Conservation (phyloP, 2,888 invertebrate genomes). For the Drosophila cyrtoloma region DNA sequence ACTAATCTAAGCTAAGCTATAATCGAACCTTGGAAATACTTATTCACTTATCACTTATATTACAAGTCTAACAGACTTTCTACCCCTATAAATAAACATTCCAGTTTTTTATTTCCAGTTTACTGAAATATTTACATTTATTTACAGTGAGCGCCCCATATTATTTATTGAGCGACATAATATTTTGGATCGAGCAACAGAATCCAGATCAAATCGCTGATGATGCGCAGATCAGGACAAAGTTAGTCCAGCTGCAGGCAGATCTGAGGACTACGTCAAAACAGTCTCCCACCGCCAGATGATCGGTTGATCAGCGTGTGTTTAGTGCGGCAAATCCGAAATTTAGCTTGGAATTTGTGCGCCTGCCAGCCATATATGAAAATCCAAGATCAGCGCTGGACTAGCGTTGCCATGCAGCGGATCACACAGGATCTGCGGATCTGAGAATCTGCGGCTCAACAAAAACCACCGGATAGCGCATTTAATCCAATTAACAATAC, state of each 20-base stretch:
- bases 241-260: constrained; percentile 63
- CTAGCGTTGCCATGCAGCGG: constrained; percentile 46
- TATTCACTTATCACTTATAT: not conserved
- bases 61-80: not conserved
- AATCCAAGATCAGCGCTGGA: constrained; percentile 71
- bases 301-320: constrained; percentile 63
- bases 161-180: constrained; percentile 52
- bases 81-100: not conserved
- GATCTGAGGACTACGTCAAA: constrained; percentile 25
- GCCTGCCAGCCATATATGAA: constrained; percentile 57
- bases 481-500: constrained; percentile 79
- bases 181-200: constrained; percentile 66
- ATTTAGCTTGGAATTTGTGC: constrained; percentile 72
- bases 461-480: constrained; percentile 61
- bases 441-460: constrained; percentile 35
- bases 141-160: constrained; percentile 58
- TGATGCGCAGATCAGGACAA: constrained; percentile 54
- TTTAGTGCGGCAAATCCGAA: constrained; percentile 73
- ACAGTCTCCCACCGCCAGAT: constrained; percentile 33
- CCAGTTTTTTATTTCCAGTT: not conserved
- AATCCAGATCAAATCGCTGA: constrained; percentile 45
- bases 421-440: constrained; percentile 39
- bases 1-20: not conserved
- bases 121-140: constrained; percentile 12
- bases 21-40: not conserved